Base-by-base conservation (phyloP, 2,888 invertebrate species). In the Caenorhabditis japonica region DNA sequence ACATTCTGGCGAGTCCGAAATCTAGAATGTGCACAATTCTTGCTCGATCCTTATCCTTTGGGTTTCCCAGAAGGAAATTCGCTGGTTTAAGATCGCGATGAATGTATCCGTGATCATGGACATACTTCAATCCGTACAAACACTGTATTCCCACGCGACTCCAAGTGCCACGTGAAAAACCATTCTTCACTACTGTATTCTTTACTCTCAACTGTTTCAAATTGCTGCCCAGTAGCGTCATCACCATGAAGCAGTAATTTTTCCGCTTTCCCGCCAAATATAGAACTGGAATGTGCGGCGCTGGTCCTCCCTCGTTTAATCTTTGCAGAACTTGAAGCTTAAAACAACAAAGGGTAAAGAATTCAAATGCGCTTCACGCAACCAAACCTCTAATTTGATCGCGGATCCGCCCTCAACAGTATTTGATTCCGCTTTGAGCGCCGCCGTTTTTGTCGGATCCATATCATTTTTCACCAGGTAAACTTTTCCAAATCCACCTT, bases 401-500 rank as follows among this genome's bases (percentile, higher is more conserved):
- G 82, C 83, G 8, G 78, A 72, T 60, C 83, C 84, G 12, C 83
- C 83, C 52, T 82, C 83, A 10, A 81, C 73, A n/a, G 80, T 82
- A 64, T 82, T 83, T 10, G 83, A 75, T 47, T 84, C 84, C 3
- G 83, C 83, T 51, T 84, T 84, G 21, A 84, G 64, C 7, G 84
- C 84, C 1, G 82, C 84, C 0, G 68, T 49, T 21, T 71, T 51
- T 10, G 33, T 62, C 5, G 62, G 41, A 33, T 64, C 56, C 15
- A 60, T 51, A 19, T 36, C 23, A 33, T 56, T 60, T 21, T 56
- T 53, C 21, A 61, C 76, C 44, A 66, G 38, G 60, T 75, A 75
- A 4, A 83, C 84, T 47, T 75, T 75, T n/a, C 84, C 83, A 46
- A 83, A 84, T 10, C 84, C 84, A 41, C 84, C 84, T 56, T 83